phyloP scores from a whole-genome alignment of 2,113 vertebrate genomes.

The Pelusios castaneus region DNA sequence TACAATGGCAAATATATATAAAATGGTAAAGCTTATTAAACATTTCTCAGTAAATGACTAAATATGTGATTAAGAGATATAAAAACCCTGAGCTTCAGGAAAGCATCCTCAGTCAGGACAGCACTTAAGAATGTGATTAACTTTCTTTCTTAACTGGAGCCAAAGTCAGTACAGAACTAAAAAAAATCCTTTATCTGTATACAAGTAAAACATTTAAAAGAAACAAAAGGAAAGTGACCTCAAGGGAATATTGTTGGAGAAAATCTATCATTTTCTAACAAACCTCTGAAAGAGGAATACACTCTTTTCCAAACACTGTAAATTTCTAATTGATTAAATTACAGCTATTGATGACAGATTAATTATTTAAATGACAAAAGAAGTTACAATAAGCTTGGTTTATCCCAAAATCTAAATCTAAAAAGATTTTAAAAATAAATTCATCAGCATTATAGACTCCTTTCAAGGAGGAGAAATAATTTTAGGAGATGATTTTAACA shows the following conservation, averaged over 20 bases:
- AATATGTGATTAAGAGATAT: not conserved
- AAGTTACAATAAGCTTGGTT: not conserved
- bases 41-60: not conserved
- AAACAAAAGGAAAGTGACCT: not conserved
- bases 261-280: not conserved
- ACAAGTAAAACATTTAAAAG: not conserved
- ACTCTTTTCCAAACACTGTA: not conserved
- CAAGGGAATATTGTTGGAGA: not conserved
- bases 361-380: not conserved
- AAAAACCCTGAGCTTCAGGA: not conserved
- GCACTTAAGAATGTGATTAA: not conserved
- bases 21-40: not conserved
- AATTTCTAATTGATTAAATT: not conserved
- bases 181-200: not conserved
- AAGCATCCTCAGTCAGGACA: not conserved
- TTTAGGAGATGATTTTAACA: constrained; percentile 8
- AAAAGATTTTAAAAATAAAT: not conserved
- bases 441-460: not conserved
- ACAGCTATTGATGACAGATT: not conserved
- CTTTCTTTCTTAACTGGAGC: not conserved
- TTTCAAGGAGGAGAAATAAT: not conserved
- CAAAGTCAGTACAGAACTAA: not conserved
- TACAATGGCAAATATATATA: not conserved
- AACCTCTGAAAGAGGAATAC: not conserved
- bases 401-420: not conserved